Evolutionary conservation across 2,888 invertebrate genomes (phyloP).

Genomic region (Pachymerium ferrugineum): DNA sequence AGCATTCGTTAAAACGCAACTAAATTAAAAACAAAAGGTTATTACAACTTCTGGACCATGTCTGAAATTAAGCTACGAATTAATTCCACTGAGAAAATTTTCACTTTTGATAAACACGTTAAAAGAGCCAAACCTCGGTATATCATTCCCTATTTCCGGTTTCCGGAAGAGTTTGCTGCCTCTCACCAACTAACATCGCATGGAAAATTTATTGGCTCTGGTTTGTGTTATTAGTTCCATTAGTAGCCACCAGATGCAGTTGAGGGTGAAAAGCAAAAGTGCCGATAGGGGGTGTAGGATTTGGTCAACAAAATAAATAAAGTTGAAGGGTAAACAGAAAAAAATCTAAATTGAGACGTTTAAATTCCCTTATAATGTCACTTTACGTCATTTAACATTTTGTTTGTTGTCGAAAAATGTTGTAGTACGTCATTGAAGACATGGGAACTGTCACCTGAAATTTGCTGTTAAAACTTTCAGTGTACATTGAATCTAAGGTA

Average conservation of each 20-base stretch:
- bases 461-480: background rate
- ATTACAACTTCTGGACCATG: background rate
- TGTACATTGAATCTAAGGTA: background rate
- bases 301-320: background rate
- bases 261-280: slow-evolving; percentile 8
- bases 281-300: background rate
- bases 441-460: background rate
- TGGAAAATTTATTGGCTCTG: slow-evolving; percentile 7
- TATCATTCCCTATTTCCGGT: slow-evolving; percentile 9
- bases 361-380: too few species aligned
- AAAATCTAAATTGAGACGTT: too few species aligned
- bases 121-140: background rate
- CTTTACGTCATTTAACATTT: too few species aligned
- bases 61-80: background rate
- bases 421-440: background rate
- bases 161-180: background rate
- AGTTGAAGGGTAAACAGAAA: too few species aligned
- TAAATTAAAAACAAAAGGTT: background rate
- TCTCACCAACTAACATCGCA: background rate
- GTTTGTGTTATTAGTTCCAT: slow-evolving; percentile 19
- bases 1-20: background rate
- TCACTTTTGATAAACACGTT: background rate
- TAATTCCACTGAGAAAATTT: background rate
- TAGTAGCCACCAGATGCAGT: slow-evolving; percentile 20
- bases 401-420: too few species aligned